Base-by-base conservation (phyloP, 2,888 invertebrate genomes). In the Metopia argyrocephala region DNA sequence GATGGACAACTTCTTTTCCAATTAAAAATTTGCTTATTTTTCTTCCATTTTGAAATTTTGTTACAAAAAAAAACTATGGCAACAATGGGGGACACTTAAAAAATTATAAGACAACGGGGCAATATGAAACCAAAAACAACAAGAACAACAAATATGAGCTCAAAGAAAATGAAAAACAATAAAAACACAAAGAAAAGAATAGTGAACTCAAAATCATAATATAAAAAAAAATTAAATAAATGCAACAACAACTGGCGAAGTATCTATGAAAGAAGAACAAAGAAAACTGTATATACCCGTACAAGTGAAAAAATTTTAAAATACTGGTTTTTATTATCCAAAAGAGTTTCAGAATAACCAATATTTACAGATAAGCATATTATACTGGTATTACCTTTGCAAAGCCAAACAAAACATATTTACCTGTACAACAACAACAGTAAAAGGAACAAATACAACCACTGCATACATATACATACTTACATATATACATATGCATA, bases 321-420 rank as follows among this genome's bases (percentile, higher is more conserved):
- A 76, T 81, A 81, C 80, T 45, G 76, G 80, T 81, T 73, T 69
- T 65, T 46, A n/a, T n/a, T n/a, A n/a, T n/a, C n/a, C n/a, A n/a
- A n/a, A n/a, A n/a, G n/a, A n/a, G n/a, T n/a, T n/a, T n/a, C n/a
- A n/a, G n/a, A n/a, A n/a, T n/a, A n/a, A n/a, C n/a, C n/a, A n/a
- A n/a, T n/a, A n/a, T n/a, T n/a, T n/a, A n/a, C n/a, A n/a, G n/a
- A n/a, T n/a, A n/a, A n/a, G n/a, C n/a, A n/a, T 12, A 38, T 7
- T 31, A 12, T 31, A 31, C 9, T 31, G 3, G 31, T 31, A 9
- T 9, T 38, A 38, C 15, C 15, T 12, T 38, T 38, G 15, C 38
- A n/a, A n/a, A 38, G 38, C 3, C 12, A 38, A 25, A 54, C 21
- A 52, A 57, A 50, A 50, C 20, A 9, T n/a, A 38, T 15, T 12